Evolutionary conservation across 2,797 vertebrate species (phyloP), one percentile per base, ranked within the genome.

Genomic region (Nothura maculosa): DNA sequence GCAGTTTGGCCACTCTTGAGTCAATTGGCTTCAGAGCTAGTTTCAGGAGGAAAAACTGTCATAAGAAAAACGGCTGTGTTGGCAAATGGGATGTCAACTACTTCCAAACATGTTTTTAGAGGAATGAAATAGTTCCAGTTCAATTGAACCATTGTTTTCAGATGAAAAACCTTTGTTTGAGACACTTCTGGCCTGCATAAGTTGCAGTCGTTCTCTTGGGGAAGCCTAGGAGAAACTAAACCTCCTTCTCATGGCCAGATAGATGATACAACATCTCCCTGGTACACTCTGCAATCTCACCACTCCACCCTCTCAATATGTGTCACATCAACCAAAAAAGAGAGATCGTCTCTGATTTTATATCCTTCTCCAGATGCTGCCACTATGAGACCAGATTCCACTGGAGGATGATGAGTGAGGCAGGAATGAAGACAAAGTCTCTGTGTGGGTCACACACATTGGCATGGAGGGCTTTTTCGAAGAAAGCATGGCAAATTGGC

Each of bases 21-120:
- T 18, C 73, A 67, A 4, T 36, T 28, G 27, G 10, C 60, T 72
- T 67, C 81, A 89, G 57, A 48, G 52, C 0, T 7, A 80, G 52
- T 12, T 91, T 54, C 50, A 40, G 74, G 54, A 81, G 63, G 69
- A 89, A 83, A 64, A 85, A 45, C 12, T 69, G 58, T 45, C 80
- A 74, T 25, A 21, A 54, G 57, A 54, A 81, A 83, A 75, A 78
- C 5, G 40, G 5, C 45, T n/a, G 58, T 54, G 64, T 77, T 83
- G 85, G 48, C 81, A 92, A 94, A 42, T 0, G 4, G 38, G 90
- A 48, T 0, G 2, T 81, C 73, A 74, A 62, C n/a, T 40, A 12
- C 27, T 92, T 85, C 54, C 58, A 88, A 83, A 18, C 8, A 4
- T 12, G n/a, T 55, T 82, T 87, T 67, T 67, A 68, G 61, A 70